Percentiles rank a stretch among this genome's conserved stretches.
Conservation (phyloP, 2,888 invertebrate genomes). For the Habrosyne pyritoides region DNA sequence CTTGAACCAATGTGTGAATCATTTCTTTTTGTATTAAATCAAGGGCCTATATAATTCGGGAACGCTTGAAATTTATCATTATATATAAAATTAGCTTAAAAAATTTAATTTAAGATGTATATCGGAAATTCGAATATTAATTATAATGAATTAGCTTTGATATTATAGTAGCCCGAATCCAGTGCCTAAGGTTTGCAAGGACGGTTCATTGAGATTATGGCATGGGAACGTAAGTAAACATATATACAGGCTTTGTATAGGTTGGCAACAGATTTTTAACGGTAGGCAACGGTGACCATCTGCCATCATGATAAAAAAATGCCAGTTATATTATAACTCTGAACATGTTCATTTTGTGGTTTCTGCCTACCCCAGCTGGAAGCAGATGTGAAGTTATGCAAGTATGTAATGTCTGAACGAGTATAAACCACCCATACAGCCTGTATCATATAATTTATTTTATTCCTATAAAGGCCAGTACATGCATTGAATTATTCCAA, state of each 20-base stretch:
- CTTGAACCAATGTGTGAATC: slow-evolving; percentile 1
- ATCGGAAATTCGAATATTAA: slow-evolving; percentile 56
- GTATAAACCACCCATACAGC: neutral
- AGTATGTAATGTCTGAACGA: too few species aligned
- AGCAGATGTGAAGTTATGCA: too few species aligned
- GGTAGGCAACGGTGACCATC: too few species aligned
- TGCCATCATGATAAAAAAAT: too few species aligned
- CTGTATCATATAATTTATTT: slow-evolving; percentile 6
- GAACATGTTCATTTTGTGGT: too few species aligned
- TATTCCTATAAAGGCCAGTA: slow-evolving; percentile 36
- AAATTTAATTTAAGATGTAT: slow-evolving; percentile 60
- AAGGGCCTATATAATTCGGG: slow-evolving; percentile 45
- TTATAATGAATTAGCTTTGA: slow-evolving; percentile 67
- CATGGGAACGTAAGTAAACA: slow-evolving; percentile 35
- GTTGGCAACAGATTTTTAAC: too few species aligned
- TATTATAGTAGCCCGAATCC: slow-evolving; percentile 72
- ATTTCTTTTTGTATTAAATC: slow-evolving; percentile 24
- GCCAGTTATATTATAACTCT: too few species aligned
- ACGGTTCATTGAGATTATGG: slow-evolving; percentile 63
- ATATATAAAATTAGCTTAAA: slow-evolving; percentile 37
- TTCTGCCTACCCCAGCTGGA: too few species aligned
- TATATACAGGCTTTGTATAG: slow-evolving; percentile 1
- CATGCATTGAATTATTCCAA: slow-evolving; percentile 6
- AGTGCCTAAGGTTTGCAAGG: slow-evolving; percentile 73
- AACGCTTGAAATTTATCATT: slow-evolving; percentile 46